phyloP scores from a whole-genome alignment of 2,113 vertebrate species.

The Furnarius figulus region DNA sequence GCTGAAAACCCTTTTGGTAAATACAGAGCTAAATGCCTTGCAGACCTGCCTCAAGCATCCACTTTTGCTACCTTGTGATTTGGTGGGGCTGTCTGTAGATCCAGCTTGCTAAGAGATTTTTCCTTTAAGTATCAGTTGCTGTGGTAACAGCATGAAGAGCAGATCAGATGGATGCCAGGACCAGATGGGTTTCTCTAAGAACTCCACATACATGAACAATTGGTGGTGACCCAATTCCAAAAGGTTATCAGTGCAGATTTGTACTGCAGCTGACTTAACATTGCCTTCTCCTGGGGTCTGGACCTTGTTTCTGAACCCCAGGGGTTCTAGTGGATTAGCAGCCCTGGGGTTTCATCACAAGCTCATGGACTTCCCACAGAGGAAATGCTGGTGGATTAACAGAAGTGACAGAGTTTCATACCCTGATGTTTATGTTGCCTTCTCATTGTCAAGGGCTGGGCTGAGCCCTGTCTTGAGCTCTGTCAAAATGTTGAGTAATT shows the following conservation, averaged over 20 bases:
- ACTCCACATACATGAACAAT: neutral
- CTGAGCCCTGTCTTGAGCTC: constrained; percentile 26
- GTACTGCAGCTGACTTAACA: neutral
- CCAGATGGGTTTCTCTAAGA: constrained; percentile 2
- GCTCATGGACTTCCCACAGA: neutral
- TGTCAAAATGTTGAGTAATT: constrained; percentile 63
- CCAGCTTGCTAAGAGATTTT: neutral
- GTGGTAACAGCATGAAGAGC: constrained; percentile 53
- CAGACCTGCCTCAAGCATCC: neutral
- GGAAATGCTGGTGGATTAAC: neutral
- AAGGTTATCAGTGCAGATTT: neutral
- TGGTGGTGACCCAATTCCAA: neutral
- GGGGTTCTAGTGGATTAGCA: neutral
- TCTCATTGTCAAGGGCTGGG: constrained; percentile 43
- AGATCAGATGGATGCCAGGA: constrained; percentile 8
- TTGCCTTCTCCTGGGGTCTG: neutral
- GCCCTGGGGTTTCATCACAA: neutral
- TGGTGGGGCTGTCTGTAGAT: neutral
- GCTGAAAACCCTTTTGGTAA: neutral
- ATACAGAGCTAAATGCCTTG: neutral
- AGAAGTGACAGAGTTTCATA: neutral
- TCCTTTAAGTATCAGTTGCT: constrained; percentile 48
- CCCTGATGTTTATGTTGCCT: neutral
- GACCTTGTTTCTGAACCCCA: neutral
- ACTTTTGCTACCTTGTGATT: neutral